Percentiles rank a stretch among this genome's conserved stretches.
Evolutionary conservation across 1,140 invertebrate species (phyloP).

Genomic region (Drosophila orosa): DNA sequence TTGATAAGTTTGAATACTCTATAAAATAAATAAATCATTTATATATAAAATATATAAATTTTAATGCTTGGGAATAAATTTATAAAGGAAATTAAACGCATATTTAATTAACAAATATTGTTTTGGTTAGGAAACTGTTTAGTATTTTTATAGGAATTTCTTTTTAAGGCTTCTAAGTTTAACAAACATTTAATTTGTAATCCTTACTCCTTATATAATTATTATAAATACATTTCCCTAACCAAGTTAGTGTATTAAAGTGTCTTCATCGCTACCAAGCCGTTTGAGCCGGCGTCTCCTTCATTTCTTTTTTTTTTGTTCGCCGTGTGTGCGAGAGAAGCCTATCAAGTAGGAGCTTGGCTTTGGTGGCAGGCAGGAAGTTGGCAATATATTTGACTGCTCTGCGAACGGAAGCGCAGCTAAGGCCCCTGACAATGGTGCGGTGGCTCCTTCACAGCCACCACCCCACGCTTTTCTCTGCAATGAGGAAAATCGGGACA

Average conservation of each 20-base stretch:
- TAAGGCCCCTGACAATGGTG: constrained; percentile 63
- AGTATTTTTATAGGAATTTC: no score
- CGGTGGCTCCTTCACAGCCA: constrained; percentile 16
- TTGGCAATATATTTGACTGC: constrained; percentile 82
- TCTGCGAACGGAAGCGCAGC: constrained; percentile 76
- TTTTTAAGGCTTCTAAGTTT: no score
- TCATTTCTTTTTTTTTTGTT: constrained; percentile 13
- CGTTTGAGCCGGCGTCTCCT: constrained; percentile 11
- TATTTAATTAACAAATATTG: no score
- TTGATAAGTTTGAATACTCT: constrained; percentile 4
- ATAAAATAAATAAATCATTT: no score
- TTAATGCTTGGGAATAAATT: neutral
- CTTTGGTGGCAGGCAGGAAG: constrained; percentile 63
- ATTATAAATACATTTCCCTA: neutral
- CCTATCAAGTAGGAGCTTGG: constrained; percentile 55
- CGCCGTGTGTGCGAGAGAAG: constrained; percentile 38
- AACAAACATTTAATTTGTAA: neutral
- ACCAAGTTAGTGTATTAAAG: constrained; percentile 8
- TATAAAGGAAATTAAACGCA: neutral
- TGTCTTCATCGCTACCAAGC: neutral
- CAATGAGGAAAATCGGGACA: constrained; percentile 34
- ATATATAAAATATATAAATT: neutral
- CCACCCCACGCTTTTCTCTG: neutral
- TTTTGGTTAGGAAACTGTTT: no score
- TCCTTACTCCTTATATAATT: no score